phyloP scores from a whole-genome alignment of 2,888 invertebrate genomes.

The Sinhomidia bicolor region DNA sequence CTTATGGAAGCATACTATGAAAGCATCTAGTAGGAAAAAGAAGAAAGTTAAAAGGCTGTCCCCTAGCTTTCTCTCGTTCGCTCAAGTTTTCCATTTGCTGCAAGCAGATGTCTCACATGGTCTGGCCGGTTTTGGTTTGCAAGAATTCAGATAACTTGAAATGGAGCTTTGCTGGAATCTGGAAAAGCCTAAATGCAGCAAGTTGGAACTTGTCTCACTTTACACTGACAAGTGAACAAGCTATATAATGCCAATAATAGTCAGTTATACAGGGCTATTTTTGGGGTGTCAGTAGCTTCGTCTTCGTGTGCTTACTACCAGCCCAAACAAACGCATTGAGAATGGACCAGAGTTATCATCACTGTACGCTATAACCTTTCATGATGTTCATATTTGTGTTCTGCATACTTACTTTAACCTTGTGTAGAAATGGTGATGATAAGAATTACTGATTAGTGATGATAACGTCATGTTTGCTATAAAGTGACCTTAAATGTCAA shows the following conservation, averaged over 20 bases:
- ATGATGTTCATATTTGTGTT: no score
- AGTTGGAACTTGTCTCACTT: neutral
- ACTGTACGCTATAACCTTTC: no score
- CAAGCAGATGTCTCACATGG: neutral
- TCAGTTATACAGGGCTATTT: no score
- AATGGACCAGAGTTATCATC: no score
- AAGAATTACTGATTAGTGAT: neutral
- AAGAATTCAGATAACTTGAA: neutral
- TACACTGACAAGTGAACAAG: neutral
- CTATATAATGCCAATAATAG: no score
- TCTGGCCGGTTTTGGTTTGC: neutral
- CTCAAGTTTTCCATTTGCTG: neutral
- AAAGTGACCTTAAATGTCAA: constrained; percentile 37
- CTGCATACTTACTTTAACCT: no score
- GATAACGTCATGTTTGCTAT: neutral
- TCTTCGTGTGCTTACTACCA: no score
- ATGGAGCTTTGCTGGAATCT: neutral
- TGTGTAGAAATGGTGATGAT: neutral
- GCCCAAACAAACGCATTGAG: neutral
- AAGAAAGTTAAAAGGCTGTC: neutral
- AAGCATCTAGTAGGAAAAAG: neutral
- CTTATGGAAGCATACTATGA: neutral
- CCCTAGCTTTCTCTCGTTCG: neutral
- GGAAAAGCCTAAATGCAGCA: neutral
- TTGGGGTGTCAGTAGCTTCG: no score